Percentiles rank a stretch among this genome's conserved stretches.
Evolutionary conservation across 2,797 vertebrate genomes (phyloP).

Genomic region (Oryzias dopingdopingensis): DNA sequence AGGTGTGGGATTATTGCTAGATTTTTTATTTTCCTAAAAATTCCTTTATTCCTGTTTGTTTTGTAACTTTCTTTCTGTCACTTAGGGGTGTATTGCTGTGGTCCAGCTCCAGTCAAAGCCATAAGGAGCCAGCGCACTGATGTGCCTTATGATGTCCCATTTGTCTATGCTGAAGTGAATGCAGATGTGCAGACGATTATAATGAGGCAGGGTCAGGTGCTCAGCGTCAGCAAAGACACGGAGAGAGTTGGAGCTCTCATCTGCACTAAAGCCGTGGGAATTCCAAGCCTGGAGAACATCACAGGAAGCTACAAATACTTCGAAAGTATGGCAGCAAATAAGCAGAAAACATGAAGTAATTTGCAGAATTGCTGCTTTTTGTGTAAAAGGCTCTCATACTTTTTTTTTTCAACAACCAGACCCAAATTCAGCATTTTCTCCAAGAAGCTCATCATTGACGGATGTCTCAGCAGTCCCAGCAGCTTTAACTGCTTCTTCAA

Average conservation of each 20-base stretch:
- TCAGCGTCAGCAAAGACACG: slow-evolving; percentile 74
- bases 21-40: neutral
- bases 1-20: slow-evolving; percentile 67
- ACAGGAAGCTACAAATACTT: slow-evolving; percentile 84
- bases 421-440: slow-evolving; percentile 35
- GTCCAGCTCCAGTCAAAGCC: slow-evolving; percentile 86
- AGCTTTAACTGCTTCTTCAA: slow-evolving; percentile 21
- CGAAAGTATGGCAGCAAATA: slow-evolving; percentile 62
- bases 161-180: slow-evolving; percentile 89
- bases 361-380: neutral
- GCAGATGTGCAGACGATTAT: slow-evolving; percentile 82
- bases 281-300: slow-evolving; percentile 76
- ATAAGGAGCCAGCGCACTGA: slow-evolving; percentile 78
- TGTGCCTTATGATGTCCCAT: slow-evolving; percentile 82
- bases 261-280: slow-evolving; percentile 87
- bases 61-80: neutral
- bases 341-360: slow-evolving; percentile 32
- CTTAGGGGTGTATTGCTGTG: slow-evolving; percentile 86
- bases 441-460: slow-evolving; percentile 37
- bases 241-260: slow-evolving; percentile 83
- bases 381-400: neutral
- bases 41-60: neutral
- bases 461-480: slow-evolving; percentile 31
- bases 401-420: slow-evolving; percentile 39
- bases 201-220: slow-evolving; percentile 60